Percentiles rank a stretch among this genome's conserved stretches.
phyloP scores from a whole-genome alignment of 2,888 invertebrate genomes.

The Lamellibrachia columna region DNA sequence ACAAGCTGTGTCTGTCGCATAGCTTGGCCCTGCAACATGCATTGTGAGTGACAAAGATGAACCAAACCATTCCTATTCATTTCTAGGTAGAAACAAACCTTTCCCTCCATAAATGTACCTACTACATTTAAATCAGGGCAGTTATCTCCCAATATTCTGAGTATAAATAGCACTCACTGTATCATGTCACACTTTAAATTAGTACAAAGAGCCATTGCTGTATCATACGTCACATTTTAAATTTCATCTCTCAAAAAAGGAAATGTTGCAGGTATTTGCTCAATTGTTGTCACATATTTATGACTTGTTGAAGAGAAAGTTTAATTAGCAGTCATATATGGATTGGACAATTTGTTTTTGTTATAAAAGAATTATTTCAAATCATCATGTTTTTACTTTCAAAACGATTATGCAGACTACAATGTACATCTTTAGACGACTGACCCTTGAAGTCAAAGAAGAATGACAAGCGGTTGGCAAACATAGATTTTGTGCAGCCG shows the following conservation, averaged over 20 bases:
- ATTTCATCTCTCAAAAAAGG: background rate
- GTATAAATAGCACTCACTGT: too few species aligned
- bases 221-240: background rate
- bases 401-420: too few species aligned
- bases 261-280: background rate
- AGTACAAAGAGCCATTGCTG: too few species aligned
- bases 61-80: background rate
- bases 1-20: constrained; percentile 95
- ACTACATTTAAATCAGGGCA: too few species aligned
- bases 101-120: too few species aligned
- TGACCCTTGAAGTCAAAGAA: constrained; percentile 89
- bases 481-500: constrained; percentile 91
- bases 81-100: background rate
- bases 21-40: constrained; percentile 80
- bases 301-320: too few species aligned
- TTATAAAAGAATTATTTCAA: too few species aligned
- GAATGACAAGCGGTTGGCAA: constrained; percentile 91
- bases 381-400: too few species aligned
- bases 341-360: too few species aligned
- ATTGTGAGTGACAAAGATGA: background rate
- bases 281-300: background rate
- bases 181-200: too few species aligned
- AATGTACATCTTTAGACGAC: background rate
- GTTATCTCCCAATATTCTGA: background rate
- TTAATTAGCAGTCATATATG: too few species aligned